Percentiles rank a stretch among this genome's conserved stretches.
Conservation (phyloP, 35 echinoderm and acorn worm genomes). For the Nesometra sesokonis region DNA sequence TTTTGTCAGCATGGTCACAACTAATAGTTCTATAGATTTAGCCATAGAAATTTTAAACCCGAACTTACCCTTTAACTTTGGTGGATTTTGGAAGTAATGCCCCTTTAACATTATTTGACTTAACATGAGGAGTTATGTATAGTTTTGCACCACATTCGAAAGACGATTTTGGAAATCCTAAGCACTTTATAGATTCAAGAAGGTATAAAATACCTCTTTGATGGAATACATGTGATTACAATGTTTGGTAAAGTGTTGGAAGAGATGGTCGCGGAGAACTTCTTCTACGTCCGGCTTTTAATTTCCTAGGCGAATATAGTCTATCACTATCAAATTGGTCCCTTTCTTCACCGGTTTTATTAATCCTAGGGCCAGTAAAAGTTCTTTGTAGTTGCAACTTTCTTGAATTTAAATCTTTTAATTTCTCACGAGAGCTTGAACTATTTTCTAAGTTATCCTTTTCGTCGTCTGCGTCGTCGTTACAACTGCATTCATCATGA, state of each 20-base stretch:
- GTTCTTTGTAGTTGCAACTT: neutral
- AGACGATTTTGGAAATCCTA: too few species aligned
- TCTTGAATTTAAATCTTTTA: neutral
- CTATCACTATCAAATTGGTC: neutral
- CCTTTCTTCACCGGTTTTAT: neutral
- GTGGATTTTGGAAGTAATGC: too few species aligned
- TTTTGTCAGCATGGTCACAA: too few species aligned
- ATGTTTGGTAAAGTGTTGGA: neutral
- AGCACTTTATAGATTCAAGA: too few species aligned
- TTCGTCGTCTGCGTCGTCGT: neutral
- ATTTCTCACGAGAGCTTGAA: neutral
- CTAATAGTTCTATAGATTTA: too few species aligned
- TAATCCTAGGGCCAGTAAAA: neutral
- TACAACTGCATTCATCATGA: neutral
- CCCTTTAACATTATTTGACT: too few species aligned
- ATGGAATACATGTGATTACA: neutral
- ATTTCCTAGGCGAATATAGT: neutral
- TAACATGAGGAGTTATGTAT: too few species aligned
- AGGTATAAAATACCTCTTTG: too few species aligned
- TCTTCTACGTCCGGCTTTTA: neutral
- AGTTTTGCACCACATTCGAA: too few species aligned
- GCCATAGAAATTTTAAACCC: too few species aligned
- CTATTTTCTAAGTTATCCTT: slow-evolving; percentile 1
- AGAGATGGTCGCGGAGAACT: neutral
- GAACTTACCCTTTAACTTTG: too few species aligned